Evolutionary conservation across 1,140 invertebrate genomes (phyloP).

Genomic region (Acromyrmex charruanus): DNA sequence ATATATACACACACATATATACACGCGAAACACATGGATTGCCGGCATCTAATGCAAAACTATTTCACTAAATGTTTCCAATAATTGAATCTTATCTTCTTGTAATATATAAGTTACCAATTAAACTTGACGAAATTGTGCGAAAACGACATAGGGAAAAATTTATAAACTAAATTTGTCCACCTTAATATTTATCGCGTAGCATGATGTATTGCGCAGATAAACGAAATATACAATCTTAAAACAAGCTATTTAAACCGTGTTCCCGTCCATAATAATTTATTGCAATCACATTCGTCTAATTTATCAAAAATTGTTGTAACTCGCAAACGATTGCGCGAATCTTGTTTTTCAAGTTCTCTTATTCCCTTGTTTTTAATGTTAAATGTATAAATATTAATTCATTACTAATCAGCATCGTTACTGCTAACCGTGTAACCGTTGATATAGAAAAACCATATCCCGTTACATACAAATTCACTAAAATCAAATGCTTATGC

Average conservation of each 20-base stretch:
- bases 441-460: not conserved
- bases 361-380: not conserved
- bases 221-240: constrained; percentile 37
- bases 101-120: not conserved
- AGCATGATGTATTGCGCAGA: constrained; percentile 25
- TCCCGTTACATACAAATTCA: not conserved
- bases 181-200: not conserved
- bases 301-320: constrained; percentile 13
- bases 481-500: not conserved
- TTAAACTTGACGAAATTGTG: constrained; percentile 10
- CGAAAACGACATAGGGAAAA: not conserved
- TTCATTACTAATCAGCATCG: not conserved
- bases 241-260: constrained; percentile 44
- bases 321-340: not conserved
- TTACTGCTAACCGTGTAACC: not conserved
- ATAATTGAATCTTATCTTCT: constrained; percentile 14
- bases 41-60: not conserved
- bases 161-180: constrained; percentile 13
- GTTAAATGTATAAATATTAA: not conserved
- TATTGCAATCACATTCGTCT: constrained; percentile 11
- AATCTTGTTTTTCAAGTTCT: not conserved
- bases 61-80: not conserved
- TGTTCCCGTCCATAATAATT: constrained; percentile 28
- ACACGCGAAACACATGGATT: not conserved
- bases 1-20: no score